These are phyloP conservation scores for Hemicentrotus pulcherrimus DNA, from an alignment of 35 echinoderm and acorn worm genomes.

Conservation along the genomic window DNA sequence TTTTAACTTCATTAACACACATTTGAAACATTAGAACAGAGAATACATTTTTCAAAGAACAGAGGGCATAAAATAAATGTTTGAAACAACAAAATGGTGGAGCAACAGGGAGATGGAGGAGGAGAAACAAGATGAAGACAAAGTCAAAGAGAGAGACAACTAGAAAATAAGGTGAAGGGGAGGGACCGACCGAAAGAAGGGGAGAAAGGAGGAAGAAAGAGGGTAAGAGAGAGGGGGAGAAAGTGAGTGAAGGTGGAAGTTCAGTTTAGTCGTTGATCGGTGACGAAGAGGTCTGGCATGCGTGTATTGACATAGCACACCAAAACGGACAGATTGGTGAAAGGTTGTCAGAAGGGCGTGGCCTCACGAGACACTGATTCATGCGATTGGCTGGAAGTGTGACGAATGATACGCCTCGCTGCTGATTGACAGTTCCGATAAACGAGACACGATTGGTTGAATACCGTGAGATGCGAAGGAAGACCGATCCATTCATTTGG, in stretches of 20 bases:
- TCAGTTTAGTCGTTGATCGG: not conserved
- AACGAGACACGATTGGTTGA: constrained; percentile 49
- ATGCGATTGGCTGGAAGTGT: constrained; percentile 55
- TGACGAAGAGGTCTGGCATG: not conserved
- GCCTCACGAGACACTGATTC: constrained; percentile 52
- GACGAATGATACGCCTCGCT: constrained; percentile 47
- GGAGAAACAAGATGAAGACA: too few species aligned
- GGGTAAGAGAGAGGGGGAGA: too few species aligned
- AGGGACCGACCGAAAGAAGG: too few species aligned
- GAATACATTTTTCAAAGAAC: too few species aligned
- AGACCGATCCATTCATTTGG: constrained; percentile 14
- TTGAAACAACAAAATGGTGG: too few species aligned
- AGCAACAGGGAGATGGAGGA: too few species aligned
- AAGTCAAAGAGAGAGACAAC: too few species aligned
- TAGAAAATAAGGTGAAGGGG: too few species aligned
- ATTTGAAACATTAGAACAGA: too few species aligned
- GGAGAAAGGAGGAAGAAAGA: too few species aligned
- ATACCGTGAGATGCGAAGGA: constrained; percentile 4
- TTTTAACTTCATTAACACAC: too few species aligned
- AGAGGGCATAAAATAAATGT: too few species aligned
- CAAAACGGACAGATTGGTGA: constrained; percentile 33
- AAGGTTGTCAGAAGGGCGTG: constrained; percentile 49
- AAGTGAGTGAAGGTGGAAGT: not conserved
- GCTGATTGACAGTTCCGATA: constrained; percentile 46
- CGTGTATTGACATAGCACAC: constrained; percentile 20